phyloP scores from a whole-genome alignment of 2,113 vertebrate species.

The Chelonoidis abingdonii region DNA sequence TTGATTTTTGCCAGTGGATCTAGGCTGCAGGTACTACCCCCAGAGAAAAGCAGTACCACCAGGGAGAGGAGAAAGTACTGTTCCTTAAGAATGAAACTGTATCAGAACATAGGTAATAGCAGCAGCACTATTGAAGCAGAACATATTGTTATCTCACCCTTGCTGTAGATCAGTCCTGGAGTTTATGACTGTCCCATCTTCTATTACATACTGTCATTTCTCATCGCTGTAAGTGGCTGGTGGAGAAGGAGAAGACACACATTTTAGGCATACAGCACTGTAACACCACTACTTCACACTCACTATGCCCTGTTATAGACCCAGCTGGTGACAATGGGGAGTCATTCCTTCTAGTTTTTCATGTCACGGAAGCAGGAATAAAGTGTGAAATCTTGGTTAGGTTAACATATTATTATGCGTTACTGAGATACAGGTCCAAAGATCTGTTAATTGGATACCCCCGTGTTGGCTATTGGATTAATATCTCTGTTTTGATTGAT shows the following conservation, averaged over 20 bases:
- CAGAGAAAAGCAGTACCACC: background rate
- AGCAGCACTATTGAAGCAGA: background rate
- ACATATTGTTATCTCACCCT: background rate
- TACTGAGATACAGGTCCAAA: background rate
- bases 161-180: fast-evolving
- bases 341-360: background rate
- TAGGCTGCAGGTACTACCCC: background rate
- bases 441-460: background rate
- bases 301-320: background rate
- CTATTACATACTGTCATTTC: background rate
- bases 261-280: background rate
- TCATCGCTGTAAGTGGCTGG: background rate
- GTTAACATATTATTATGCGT: background rate
- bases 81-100: background rate
- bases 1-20: background rate
- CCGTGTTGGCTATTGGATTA: background rate
- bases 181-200: background rate
- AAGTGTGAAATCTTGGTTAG: background rate
- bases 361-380: background rate
- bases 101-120: background rate
- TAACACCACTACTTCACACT: background rate
- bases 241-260: background rate
- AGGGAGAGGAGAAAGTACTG: background rate
- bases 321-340: background rate
- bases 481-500: background rate